phyloP scores from a whole-genome alignment of 2,888 invertebrate species.

The Cancer borealis region DNA sequence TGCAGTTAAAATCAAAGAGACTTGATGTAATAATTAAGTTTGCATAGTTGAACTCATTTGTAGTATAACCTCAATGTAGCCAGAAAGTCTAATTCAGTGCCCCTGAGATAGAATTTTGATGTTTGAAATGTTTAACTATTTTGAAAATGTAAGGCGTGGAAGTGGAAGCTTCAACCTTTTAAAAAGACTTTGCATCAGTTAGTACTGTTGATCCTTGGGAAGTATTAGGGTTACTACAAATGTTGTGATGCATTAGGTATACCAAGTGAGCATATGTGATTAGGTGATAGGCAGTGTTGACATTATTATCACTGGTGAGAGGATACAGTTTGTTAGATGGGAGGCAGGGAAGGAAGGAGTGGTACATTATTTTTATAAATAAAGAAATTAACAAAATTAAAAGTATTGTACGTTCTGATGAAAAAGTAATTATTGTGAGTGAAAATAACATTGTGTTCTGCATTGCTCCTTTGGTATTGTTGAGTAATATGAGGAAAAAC shows the following conservation, averaged over 20 bases:
- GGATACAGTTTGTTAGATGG: too few relatives aligned
- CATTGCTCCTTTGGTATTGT: too few relatives aligned
- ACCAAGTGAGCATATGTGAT: background rate
- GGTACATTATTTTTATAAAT: too few relatives aligned
- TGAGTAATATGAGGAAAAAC: too few relatives aligned
- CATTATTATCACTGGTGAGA: background rate
- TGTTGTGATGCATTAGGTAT: background rate
- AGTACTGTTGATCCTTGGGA: background rate
- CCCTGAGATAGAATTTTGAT: background rate
- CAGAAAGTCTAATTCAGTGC: background rate
- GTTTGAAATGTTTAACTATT: background rate
- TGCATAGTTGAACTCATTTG: background rate
- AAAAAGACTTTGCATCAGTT: background rate
- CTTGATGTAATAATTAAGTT: background rate
- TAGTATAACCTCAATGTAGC: background rate
- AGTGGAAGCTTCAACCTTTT: background rate
- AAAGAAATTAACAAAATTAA: background rate
- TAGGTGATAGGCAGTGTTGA: background rate
- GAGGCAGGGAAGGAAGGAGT: too few relatives aligned
- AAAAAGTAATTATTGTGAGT: background rate
- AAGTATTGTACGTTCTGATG: background rate
- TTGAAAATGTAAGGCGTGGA: background rate
- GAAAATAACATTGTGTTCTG: background rate
- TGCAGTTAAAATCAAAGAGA: background rate
- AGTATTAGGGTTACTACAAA: background rate